Conservation (phyloP, 2,888 invertebrate species). For the Sphaerolaimus hirsutus region DNA sequence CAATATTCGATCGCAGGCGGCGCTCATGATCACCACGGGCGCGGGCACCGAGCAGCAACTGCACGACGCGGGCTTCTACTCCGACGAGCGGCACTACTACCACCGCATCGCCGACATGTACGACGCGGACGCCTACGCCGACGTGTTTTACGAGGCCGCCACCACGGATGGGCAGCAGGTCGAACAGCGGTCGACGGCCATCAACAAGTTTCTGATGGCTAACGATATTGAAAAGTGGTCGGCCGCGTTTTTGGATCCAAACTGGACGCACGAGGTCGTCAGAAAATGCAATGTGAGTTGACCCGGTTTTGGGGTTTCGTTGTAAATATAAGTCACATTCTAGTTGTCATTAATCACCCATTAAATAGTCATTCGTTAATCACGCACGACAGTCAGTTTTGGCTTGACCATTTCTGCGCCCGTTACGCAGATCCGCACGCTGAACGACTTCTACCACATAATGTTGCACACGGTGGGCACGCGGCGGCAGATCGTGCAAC, state of each 20-base stretch:
- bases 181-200: conserved; percentile 7
- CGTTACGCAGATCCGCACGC: conserved; percentile 13
- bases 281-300: conserved; percentile 9
- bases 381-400: too few relatives aligned
- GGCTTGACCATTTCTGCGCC: too few relatives aligned
- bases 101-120: conserved; percentile 18
- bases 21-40: conserved; percentile 15
- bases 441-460: conserved; percentile 22
- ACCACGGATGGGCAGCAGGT: background rate
- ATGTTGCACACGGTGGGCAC: conserved; percentile 22
- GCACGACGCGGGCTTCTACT: conserved; percentile 19
- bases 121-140: conserved; percentile 15
- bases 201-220: conserved; percentile 21
- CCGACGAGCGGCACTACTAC: conserved; percentile 17
- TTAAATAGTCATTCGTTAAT: too few relatives aligned
- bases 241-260: conserved; percentile 19
- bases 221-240: conserved; percentile 23
- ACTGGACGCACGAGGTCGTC: conserved; percentile 23
- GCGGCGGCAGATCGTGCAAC: conserved; percentile 21
- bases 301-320: too few relatives aligned
- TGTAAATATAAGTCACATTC: too few relatives aligned
- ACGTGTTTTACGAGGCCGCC: conserved; percentile 13
- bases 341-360: too few relatives aligned
- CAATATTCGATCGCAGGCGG: too few relatives aligned
- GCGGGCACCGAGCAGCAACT: conserved; percentile 23